Evolutionary conservation across 1,140 invertebrate genomes (phyloP), one percentile per base, ranked within the genome.

Genomic region (Hycleus phaleratus): DNA sequence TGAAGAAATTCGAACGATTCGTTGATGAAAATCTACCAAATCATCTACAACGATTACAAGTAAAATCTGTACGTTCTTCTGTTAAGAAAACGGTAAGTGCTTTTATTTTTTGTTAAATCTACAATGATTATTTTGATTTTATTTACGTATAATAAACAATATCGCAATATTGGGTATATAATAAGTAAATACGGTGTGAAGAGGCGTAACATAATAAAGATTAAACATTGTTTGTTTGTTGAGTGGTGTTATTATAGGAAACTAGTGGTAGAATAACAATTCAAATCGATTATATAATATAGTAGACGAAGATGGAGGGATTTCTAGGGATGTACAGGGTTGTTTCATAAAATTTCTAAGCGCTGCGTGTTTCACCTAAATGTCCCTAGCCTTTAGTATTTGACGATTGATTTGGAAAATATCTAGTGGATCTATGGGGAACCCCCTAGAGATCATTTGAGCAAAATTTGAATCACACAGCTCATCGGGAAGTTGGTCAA

Each of bases 11-110:
- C 66, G 61, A 69, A 57, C 38, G 43, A 58, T 38, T 10, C 46
- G 18, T 26, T 43, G 3, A 8, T 18, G 6, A 11, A 53, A 52
- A 42, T 6, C 50, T 49, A 3, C 80, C 82, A 0, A 88, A 85
- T 74, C 83, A 85, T 73, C 71, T 86, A 72, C 83, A 84, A 69
- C 78, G 75, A 61, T 67, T 87, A 38, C 77, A 83, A 60, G 81
- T 81, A 3, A 82, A 82, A 66, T 70, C 62, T 49, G 60, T 77
- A 52, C 74, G 71, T 40, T 4, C 18, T 71, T 8, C 18, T 18
- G 18, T n/a, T 48, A 48, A 49, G 49, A 44, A 42, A 54, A 58
- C 61, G 63, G 67, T 68, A 64, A 59, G 62, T 66, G 9, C 12
- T 50, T 64, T 64, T 61, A 48, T 32, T 32, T 32, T 4, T 32